Evolutionary conservation across 2,888 invertebrate species (phyloP).

Genomic region (Craniophora ligustri): DNA sequence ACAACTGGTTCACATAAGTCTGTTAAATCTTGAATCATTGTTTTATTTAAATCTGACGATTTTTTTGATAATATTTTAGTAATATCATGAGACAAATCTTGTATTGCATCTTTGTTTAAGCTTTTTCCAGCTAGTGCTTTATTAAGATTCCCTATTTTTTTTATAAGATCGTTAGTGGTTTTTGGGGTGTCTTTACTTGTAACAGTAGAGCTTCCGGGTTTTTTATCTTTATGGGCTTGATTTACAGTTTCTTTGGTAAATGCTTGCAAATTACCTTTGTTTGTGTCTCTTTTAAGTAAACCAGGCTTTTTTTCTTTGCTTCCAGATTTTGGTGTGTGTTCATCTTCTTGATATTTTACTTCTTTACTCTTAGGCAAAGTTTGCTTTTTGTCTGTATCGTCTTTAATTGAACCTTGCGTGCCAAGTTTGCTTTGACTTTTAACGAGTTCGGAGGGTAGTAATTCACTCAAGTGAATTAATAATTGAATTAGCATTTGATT

Average conservation of each 20-base stretch:
- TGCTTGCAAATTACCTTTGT: not conserved
- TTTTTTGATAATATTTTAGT: not conserved
- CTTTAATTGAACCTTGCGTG: not conserved
- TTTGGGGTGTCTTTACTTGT: not conserved
- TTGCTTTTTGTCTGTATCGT: not conserved
- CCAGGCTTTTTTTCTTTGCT: not conserved
- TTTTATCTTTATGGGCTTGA: not conserved
- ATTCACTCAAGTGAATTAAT: constrained; percentile 5
- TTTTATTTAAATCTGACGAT: constrained; percentile 1
- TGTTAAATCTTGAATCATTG: constrained; percentile 5
- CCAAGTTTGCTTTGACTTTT: constrained; percentile 1
- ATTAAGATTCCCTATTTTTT: not conserved
- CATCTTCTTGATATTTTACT: not conserved
- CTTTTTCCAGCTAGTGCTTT: not conserved
- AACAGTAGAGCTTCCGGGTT: not conserved
- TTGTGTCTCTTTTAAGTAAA: not conserved
- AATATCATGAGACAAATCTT: not conserved
- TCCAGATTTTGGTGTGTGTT: no score
- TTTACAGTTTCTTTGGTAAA: not conserved
- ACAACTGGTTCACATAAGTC: constrained; percentile 1
- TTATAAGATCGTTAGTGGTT: not conserved
- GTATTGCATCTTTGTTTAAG: not conserved
- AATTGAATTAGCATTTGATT: constrained; percentile 1
- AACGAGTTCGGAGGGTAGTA: not conserved
- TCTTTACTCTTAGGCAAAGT: not conserved